Conservation (phyloP, 2,797 vertebrate genomes). For the Potorous gilbertii region DNA sequence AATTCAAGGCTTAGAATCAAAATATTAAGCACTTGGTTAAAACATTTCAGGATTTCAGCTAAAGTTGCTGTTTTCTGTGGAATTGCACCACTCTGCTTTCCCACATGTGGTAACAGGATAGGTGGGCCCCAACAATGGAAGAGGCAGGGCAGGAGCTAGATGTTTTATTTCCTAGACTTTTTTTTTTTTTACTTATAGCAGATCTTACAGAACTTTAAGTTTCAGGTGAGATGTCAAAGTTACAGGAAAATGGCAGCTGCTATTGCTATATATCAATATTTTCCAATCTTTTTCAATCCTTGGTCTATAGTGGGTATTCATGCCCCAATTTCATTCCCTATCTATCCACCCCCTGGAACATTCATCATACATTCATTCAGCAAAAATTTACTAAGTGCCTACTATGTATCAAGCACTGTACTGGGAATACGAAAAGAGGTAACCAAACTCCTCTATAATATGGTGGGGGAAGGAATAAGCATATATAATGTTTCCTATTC, state of each 20-base stretch:
- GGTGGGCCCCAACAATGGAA: neutral
- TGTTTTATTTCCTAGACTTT: neutral
- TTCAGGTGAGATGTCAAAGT: neutral
- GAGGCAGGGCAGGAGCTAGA: neutral
- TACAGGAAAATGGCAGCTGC: neutral
- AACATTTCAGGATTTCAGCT: slow-evolving; percentile 26
- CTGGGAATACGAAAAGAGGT: neutral
- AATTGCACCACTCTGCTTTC: neutral
- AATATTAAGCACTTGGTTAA: neutral
- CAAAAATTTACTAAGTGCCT: neutral
- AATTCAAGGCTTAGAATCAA: slow-evolving; percentile 33
- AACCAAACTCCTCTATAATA: neutral
- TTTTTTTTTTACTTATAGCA: neutral
- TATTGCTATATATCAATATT: no score
- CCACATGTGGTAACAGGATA: neutral
- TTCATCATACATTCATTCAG: neutral
- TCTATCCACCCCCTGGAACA: neutral
- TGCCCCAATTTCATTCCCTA: neutral
- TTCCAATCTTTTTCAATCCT: no score
- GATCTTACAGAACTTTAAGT: neutral
- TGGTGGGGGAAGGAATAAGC: neutral
- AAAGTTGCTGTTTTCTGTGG: neutral
- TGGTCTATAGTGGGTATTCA: neutral
- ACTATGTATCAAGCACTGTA: neutral
- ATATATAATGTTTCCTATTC: neutral